Base-by-base conservation (phyloP, 2,888 invertebrate genomes). In the Heteromyza rotundicornis region DNA sequence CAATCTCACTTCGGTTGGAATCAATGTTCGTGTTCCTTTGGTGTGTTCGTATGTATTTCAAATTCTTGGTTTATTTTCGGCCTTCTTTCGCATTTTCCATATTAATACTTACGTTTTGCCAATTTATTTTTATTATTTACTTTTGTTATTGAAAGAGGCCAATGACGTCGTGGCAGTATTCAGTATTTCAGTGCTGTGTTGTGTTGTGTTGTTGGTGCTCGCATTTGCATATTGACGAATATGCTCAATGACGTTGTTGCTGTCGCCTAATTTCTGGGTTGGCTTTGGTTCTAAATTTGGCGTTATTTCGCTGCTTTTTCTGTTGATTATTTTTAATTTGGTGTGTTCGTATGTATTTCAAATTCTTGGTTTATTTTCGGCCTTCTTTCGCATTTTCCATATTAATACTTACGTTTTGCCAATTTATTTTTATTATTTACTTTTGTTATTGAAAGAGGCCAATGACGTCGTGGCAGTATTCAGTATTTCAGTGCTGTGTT, bases 141-240 rank as follows among this genome's bases (percentile, higher is more conserved):
- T 17, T 47, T 17, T 47, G 47, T n/a, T 50, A 62, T 50, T 49
- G 62, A 61, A 62, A 23, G 62, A 53, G 62, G 57, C 44, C 57
- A 62, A 62, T 61, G 61, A 47, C 55, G 55, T 53, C n/a, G 35
- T 59, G n/a, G 32, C 8, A 20, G 19, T 27, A n/a, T 63, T 44
- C 54, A n/a, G 44, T 49, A 27, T 36, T 23, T 44, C 23, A 32
- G 8, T 50, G 51, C 17, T 61, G 55, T 58, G 22, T 49, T 53
- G 23, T 56, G 10, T 32, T 16, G 14, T 44, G 58, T 36, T 49
- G 24, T 47, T 54, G 47, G 36, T 57, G 44, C 17, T 61, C 50
- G 27, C 27, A 57, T 63, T 63, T 56, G 16, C 27, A 22, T 52
- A 27, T 52, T 22, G 22, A 52, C 32, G n/a, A 19, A 22, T 50